Conservation (phyloP, 2,888 invertebrate species). For the Scaptomyza caliginosa region DNA sequence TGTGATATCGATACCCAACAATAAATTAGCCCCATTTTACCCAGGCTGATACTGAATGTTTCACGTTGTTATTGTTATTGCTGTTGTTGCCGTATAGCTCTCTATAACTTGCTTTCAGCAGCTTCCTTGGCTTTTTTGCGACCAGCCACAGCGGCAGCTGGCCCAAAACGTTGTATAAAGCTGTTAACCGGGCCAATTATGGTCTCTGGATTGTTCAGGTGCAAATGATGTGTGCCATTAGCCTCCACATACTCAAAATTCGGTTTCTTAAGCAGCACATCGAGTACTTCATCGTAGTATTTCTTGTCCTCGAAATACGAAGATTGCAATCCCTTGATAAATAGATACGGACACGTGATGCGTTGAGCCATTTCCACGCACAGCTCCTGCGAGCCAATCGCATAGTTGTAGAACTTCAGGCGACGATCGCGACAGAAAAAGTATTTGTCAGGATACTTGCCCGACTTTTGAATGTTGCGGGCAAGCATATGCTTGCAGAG, state of each 20-base stretch:
- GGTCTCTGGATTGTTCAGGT: slow-evolving; percentile 88
- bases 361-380: slow-evolving; percentile 86
- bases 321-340: slow-evolving; percentile 86
- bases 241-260: slow-evolving; percentile 87
- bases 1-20: slow-evolving; percentile 36
- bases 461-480: slow-evolving; percentile 86
- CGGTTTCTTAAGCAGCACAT: slow-evolving; percentile 85
- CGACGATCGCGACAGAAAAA: slow-evolving; percentile 88
- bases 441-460: slow-evolving; percentile 86
- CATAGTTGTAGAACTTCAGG: slow-evolving; percentile 85
- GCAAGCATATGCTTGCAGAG: slow-evolving; percentile 86
- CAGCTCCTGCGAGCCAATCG: slow-evolving; percentile 84
- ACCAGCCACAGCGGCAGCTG: slow-evolving; percentile 87
- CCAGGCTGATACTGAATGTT: slow-evolving; percentile 22
- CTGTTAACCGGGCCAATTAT: slow-evolving; percentile 86
- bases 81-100: background rate
- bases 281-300: slow-evolving; percentile 86
- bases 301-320: slow-evolving; percentile 86
- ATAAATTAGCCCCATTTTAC: slow-evolving; percentile 57
- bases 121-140: slow-evolving; percentile 84
- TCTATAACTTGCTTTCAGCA: slow-evolving; percentile 83
- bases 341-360: slow-evolving; percentile 87
- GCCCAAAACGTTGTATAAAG: slow-evolving; percentile 86
- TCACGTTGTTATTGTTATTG: background rate
- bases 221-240: slow-evolving; percentile 90